phyloP scores from a whole-genome alignment of 2,888 invertebrate genomes.

The Dimorphilus gyrociliatus region DNA sequence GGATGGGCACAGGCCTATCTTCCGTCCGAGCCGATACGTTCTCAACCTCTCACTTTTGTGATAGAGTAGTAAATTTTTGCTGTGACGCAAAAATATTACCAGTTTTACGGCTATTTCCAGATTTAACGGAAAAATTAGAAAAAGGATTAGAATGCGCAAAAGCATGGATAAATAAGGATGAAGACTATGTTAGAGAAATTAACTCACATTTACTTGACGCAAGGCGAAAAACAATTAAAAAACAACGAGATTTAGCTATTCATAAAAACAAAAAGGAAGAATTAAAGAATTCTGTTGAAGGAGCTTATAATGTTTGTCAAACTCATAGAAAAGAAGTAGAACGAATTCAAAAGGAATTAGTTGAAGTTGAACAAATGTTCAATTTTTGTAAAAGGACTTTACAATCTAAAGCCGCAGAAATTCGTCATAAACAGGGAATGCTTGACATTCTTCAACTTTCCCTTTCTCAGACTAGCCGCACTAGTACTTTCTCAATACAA shows the following conservation, averaged over 20 bases:
- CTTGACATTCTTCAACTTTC: constrained; percentile 30
- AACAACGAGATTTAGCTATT: constrained; percentile 18
- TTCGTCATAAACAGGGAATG: constrained; percentile 29
- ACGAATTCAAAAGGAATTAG: constrained; percentile 22
- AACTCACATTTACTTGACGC: constrained; percentile 24
- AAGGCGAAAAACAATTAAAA: constrained; percentile 16
- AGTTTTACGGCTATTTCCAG: constrained; percentile 23
- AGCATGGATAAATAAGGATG: constrained; percentile 27
- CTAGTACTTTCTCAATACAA: constrained; percentile 29
- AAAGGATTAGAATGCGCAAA: constrained; percentile 17
- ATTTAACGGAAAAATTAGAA: constrained; percentile 21
- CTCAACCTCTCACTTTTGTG: constrained; percentile 18
- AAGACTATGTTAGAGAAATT: constrained; percentile 27
- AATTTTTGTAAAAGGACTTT: constrained; percentile 16
- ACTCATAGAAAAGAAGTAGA: constrained; percentile 23
- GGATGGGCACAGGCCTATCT: too few species aligned
- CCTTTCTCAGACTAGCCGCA: constrained; percentile 25
- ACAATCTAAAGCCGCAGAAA: constrained; percentile 18
- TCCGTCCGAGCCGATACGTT: too few species aligned
- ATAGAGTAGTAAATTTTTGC: constrained; percentile 18
- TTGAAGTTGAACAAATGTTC: constrained; percentile 20
- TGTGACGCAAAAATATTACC: constrained; percentile 31
- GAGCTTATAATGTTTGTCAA: constrained; percentile 20
- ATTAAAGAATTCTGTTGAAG: constrained; percentile 20
- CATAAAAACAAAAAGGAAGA: constrained; percentile 24